Evolutionary conservation across 1,140 invertebrate species (phyloP), one percentile per base, ranked within the genome.

Genomic region (Delia radicum): DNA sequence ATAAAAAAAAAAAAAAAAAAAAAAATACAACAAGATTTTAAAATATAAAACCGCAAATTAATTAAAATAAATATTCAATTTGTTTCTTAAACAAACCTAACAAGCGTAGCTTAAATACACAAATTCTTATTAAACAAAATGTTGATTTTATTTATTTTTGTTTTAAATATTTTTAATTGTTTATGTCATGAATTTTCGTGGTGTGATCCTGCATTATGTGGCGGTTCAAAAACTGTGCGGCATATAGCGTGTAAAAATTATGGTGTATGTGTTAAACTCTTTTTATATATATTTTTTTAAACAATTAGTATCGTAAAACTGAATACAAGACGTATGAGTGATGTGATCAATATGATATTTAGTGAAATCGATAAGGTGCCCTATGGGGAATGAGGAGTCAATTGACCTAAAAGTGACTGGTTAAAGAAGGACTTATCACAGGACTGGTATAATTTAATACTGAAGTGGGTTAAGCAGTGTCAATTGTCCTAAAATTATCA

Each of bases 211-310:
- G 74, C 42, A 27, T 73, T 85, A 0, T 85, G 83, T 61, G 78
- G 71, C 18, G 31, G 71, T 6, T 21, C n/a, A 2, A 69, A 10
- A 31, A 81, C 80, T 2, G 73, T 79, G 5, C 78, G 74, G 15
- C 83, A 85, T 26, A 77, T 85, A 24, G 83, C 83, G 42, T 85
- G 83, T 33, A 78, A 79, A 29, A 85, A 82, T 69, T 79, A 78
- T 62, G 83, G 83, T 21, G 83, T 85, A 80, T 81, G 75, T 76
- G 18, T 46, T 27, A 3, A 33, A 33, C 12, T 33, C 12, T 55
- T 55, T 55, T 24, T 55, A 5, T 8, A 55, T 15, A 48, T 15
- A 24, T 55, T 55, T 42, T 15, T 13, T 42, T 15, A 42, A 3
- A 2, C 33, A n/a, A n/a, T n/a, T n/a, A n/a, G n/a, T n/a, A n/a